Evolutionary conservation across 1,140 invertebrate species (phyloP), one percentile per base, ranked within the genome.

Genomic region (Fopius arisanus): DNA sequence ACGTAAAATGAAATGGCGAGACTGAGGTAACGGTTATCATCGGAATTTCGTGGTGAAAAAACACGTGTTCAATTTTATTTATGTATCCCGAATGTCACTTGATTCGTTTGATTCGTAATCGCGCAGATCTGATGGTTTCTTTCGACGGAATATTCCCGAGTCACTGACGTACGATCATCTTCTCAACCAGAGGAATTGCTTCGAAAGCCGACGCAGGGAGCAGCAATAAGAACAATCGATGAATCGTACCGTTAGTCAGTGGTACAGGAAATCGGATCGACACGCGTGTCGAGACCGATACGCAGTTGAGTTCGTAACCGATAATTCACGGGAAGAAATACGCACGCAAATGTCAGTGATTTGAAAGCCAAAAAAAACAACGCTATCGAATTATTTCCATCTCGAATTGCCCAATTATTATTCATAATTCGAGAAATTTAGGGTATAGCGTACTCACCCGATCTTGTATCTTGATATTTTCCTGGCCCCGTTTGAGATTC

Each of bases 401-500:
- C n/a, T n/a, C n/a, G n/a, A n/a, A n/a, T n/a, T n/a, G n/a, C n/a
- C n/a, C n/a, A 33, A 33, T 33, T 33, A 33, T 9, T 43, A 48
- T 48, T 48, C 43, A 10, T 2, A 43, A 43, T 43, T 6, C 4
- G 40, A 3, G 40, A 14, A 48, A 5, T 51, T 19, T 19, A 54
- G 16, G 16, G 12, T 54, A n/a, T 54, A 1, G 26, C 29, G 43
- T 72, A 91, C 93, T 93, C 79, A 94, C 93, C 89, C 92, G 89
- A 82, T 94, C 92, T 40, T 92, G 90, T 72, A 94, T 92, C 69
- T 91, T 91, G 72, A 92, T 90, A 78, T 93, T 92, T 79, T 90
- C 90, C 84, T 92, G 93, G 65, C 92, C 93, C 78, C 93, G 89
- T 78, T 93, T 93, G 73, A 94, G 83, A 33, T 90, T 92, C 2